A percentile compares a stretch with the other conserved stretches of the same genome.
phyloP scores from a whole-genome alignment of 2,888 invertebrate genomes.

The Temnothorax unifasciatus region DNA sequence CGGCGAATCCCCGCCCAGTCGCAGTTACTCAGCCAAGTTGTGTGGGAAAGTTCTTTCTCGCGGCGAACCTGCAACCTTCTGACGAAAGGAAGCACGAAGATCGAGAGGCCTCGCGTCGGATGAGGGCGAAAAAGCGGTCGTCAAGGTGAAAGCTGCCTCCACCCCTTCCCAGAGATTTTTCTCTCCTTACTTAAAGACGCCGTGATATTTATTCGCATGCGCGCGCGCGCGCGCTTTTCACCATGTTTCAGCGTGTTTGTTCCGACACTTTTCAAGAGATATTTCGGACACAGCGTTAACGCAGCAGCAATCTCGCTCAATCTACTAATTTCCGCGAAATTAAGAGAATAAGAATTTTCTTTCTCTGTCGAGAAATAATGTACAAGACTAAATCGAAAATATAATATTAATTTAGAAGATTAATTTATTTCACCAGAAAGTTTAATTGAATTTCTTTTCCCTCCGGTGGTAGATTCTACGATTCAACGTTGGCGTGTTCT shows the following conservation, averaged over 20 bases:
- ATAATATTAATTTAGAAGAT: not conserved
- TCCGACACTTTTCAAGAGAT: conserved; percentile 7
- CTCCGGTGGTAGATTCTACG: not conserved
- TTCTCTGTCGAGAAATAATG: not conserved
- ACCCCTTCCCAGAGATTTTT: conserved; percentile 18
- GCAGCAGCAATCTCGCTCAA: not conserved
- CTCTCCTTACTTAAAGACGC: conserved; percentile 22
- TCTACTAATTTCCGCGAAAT: not conserved
- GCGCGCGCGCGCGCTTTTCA: not conserved
- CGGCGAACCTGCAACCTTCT: conserved; percentile 21
- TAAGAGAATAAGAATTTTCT: not conserved
- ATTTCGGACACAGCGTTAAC: not conserved
- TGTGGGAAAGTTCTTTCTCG: conserved; percentile 34
- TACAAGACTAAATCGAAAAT: no score
- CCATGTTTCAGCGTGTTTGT: not conserved
- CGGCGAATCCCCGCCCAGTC: conserved; percentile 1
- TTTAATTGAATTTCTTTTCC: not conserved
- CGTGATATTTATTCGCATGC: conserved; percentile 1
- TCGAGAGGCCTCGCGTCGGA: conserved; percentile 30
- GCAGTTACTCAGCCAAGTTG: conserved; percentile 48
- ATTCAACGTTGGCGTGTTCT: not conserved
- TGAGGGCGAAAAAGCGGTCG: conserved; percentile 26
- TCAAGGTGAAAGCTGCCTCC: conserved; percentile 39
- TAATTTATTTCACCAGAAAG: conserved; percentile 5
- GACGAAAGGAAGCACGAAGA: conserved; percentile 39